phyloP scores from a whole-genome alignment of 2,113 vertebrate genomes.

The Hyperoodon ampullatus region DNA sequence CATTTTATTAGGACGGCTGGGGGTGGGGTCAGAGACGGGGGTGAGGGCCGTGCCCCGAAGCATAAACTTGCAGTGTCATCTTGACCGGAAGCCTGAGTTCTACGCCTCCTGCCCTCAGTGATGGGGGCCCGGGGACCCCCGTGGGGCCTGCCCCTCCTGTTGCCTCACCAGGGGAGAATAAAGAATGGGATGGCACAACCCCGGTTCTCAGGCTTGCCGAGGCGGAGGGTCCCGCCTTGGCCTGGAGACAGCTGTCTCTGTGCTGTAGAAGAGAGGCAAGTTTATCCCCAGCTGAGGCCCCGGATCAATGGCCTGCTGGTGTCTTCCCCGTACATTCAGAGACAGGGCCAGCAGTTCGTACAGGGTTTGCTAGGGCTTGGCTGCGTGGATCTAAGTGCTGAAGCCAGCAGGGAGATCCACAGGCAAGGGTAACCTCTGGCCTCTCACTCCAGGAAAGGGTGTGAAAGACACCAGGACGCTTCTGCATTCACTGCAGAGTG shows the following conservation, averaged over 20 bases:
- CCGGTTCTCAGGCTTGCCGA: rapidly evolving
- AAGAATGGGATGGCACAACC: rapidly evolving
- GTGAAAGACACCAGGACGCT: background rate
- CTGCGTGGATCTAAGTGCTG: rapidly evolving
- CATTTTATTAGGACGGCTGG: background rate
- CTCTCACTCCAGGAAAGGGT: background rate
- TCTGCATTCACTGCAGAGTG: too few relatives aligned
- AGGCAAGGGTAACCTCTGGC: background rate
- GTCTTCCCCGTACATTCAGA: rapidly evolving
- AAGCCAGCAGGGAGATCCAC: background rate
- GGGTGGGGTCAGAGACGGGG: background rate
- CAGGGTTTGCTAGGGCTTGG: background rate
- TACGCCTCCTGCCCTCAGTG: rapidly evolving
- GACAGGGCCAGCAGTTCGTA: rapidly evolving
- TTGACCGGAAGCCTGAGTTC: background rate
- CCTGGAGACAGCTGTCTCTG: background rate
- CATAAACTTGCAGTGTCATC: rapidly evolving
- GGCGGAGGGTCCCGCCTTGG: background rate
- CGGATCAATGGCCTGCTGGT: rapidly evolving
- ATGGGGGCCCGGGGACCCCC: too few relatives aligned
- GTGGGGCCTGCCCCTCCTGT: background rate
- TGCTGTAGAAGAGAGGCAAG: background rate
- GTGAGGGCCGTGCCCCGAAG: background rate
- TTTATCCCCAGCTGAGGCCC: rapidly evolving
- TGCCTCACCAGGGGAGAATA: rapidly evolving